Percentiles rank a stretch among this genome's conserved stretches.
Conservation (phyloP, 2,113 vertebrate species). For the Nothoprocta pentlandii region DNA sequence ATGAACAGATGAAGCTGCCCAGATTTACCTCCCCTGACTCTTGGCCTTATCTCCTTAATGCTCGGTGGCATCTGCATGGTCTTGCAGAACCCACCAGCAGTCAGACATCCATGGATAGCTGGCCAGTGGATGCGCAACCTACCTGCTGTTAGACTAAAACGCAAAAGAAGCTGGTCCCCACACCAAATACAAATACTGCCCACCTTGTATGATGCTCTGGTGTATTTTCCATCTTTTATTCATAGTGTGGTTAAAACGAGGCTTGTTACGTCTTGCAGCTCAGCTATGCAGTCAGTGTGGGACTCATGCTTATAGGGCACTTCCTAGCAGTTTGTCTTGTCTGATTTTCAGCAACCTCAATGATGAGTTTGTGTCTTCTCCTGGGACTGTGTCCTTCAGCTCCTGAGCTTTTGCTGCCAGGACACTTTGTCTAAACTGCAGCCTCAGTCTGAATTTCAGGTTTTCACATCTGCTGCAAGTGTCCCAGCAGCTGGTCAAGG, state of each 20-base stretch:
- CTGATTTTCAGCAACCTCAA: not conserved
- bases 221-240: not conserved
- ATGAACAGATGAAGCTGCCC: not conserved
- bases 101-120: not conserved
- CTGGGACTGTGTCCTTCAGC: not conserved
- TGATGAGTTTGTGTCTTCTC: not conserved
- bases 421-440: not conserved
- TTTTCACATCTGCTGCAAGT: not conserved
- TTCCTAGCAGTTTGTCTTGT: not conserved
- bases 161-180: not conserved
- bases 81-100: not conserved
- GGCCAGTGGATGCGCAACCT: not conserved
- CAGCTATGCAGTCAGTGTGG: accelerated
- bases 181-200: not conserved
- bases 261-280: not conserved
- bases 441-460: not conserved
- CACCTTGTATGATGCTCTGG: not conserved
- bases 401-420: not conserved
- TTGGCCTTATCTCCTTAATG: constrained; percentile 5
- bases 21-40: not conserved
- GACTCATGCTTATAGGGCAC: not conserved
- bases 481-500: not conserved
- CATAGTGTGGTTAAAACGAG: not conserved
- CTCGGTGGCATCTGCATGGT: constrained; percentile 31
- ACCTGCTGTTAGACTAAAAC: not conserved